A percentile compares a stretch with the other conserved stretches of the same genome.
Evolutionary conservation across 2,113 vertebrate genomes (phyloP).

Genomic region (Cyprinodon tularosa): DNA sequence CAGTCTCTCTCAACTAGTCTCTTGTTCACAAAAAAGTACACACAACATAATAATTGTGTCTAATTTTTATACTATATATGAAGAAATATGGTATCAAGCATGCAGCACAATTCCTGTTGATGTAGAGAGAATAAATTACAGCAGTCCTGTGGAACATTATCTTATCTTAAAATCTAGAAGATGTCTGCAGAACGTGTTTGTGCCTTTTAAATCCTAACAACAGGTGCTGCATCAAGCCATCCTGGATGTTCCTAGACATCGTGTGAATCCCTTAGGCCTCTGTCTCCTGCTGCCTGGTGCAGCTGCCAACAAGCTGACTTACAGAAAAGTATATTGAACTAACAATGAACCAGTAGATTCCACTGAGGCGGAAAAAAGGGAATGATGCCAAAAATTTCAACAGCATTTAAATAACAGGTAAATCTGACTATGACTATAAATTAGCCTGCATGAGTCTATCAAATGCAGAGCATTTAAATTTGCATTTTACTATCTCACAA

Average conservation of each 20-base stretch:
- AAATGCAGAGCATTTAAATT: neutral
- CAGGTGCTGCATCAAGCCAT: slow-evolving; percentile 57
- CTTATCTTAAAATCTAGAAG: slow-evolving; percentile 5
- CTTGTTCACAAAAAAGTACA: too few relatives aligned
- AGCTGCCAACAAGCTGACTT: slow-evolving; percentile 51
- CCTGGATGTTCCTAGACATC: slow-evolving; percentile 61
- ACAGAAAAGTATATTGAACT: slow-evolving; percentile 52
- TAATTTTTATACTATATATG: neutral
- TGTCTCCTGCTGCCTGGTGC: slow-evolving; percentile 33
- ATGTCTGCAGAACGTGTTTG: slow-evolving; percentile 21
- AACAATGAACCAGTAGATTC: slow-evolving; percentile 31
- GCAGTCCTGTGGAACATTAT: slow-evolving; percentile 13
- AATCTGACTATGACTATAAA: too few relatives aligned
- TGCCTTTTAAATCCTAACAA: slow-evolving; percentile 44
- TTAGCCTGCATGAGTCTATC: too few relatives aligned
- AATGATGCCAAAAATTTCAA: neutral
- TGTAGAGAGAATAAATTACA: slow-evolving; percentile 4
- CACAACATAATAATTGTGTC: too few relatives aligned
- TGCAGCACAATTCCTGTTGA: neutral
- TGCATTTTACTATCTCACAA: neutral
- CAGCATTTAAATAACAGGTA: neutral
- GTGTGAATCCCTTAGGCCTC: slow-evolving; percentile 50
- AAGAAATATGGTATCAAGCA: neutral
- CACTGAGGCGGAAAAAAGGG: slow-evolving; percentile 2
- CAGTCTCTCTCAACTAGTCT: too few relatives aligned